Evolutionary conservation across 1,140 invertebrate genomes (phyloP), one percentile per base, ranked within the genome.

Genomic region (Philotrypesis tridentata): DNA sequence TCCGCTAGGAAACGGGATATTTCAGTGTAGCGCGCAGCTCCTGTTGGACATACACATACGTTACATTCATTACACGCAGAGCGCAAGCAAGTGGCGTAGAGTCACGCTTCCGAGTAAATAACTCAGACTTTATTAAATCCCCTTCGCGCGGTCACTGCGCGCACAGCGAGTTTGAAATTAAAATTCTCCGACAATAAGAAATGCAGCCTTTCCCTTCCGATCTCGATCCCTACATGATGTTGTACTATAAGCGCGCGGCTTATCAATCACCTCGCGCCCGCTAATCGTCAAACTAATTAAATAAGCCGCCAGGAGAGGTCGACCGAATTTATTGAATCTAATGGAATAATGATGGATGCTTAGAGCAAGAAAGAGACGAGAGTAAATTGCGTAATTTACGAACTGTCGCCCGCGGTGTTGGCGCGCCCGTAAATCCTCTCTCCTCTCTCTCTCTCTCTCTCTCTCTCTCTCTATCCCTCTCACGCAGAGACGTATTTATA

Each of bases 301-400:
- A 55, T 55, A 55, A 21, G 21, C 48, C 21, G 48, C 48, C 17
- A 21, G 48, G 48, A 21, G 21, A 55, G 21, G 7, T n/a, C 21
- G 48, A n/a, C 48, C 48, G 21, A 55, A 55, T 55, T 55, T 55
- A 55, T 55, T 55, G 48, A 55, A 55, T 55, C 48, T 55, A 55
- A 55, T 55, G 48, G 48, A 55, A 55, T 55, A 55, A 55, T 55
- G 48, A 55, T 55, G 48, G 21, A 55, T 55, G 48, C 48, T 55
- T 55, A 55, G 68, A 71, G 68, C 17, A 33, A 37, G 33, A 71
- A 21, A 70, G 33, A 71, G 29, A 29, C 68, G 29, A 31, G 25
- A n/a, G 27, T 33, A 82, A 82, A 79, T 70, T 68, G 67, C 63
- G 60, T 85, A 76, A 84, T 83, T 82, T 82, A 82, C 81, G 75